Evolutionary conservation across 2,113 vertebrate genomes (phyloP).

Genomic region (Notarius quadriscutis): DNA sequence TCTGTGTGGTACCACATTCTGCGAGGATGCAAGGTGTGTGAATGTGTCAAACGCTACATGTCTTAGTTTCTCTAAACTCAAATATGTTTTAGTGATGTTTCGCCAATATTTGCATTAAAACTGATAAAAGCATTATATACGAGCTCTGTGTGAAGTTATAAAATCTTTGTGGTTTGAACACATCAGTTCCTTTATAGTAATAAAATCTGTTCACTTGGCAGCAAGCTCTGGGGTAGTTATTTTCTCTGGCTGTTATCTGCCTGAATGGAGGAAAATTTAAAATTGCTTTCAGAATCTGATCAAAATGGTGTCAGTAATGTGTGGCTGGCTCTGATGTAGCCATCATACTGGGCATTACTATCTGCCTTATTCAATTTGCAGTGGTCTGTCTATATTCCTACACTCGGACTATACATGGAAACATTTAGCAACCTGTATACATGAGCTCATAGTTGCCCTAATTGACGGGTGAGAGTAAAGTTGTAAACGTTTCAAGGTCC

Average conservation of each 20-base stretch:
- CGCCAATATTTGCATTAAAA: neutral
- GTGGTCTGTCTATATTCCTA: neutral
- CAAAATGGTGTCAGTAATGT: neutral
- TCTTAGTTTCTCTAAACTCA: neutral
- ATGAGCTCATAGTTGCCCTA: neutral
- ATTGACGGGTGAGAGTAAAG: neutral
- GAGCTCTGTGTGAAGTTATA: neutral
- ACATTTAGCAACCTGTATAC: neutral
- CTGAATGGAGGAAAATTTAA: neutral
- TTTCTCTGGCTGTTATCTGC: neutral
- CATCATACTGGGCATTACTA: neutral
- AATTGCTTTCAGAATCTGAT: neutral
- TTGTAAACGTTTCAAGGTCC: neutral
- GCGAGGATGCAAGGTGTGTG: conserved; percentile 90
- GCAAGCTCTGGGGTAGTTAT: neutral
- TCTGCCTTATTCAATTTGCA: neutral
- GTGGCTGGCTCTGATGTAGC: neutral
- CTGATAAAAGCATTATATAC: neutral
- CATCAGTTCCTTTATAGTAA: neutral
- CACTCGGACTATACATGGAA: neutral
- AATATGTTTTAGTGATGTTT: neutral
- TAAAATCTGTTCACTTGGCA: too few species aligned
- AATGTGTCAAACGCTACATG: neutral
- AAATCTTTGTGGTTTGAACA: neutral
- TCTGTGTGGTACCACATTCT: conserved; percentile 99